Conservation (phyloP, 2,888 invertebrate genomes). For the Poecilobothrus nobilitatus region DNA sequence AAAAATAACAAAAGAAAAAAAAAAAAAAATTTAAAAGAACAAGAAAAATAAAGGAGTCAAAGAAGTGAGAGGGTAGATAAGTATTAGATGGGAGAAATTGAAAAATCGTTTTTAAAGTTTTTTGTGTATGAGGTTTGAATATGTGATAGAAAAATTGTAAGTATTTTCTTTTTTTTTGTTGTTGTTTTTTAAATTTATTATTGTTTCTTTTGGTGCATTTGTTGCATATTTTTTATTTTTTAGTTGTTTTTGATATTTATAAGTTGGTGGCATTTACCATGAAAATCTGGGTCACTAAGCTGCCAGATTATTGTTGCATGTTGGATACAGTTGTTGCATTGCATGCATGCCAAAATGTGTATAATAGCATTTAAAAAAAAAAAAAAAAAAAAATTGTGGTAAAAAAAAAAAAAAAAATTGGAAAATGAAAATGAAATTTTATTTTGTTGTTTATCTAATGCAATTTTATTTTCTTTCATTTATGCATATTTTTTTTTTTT, state of each 20-base stretch:
- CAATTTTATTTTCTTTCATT: too few relatives aligned
- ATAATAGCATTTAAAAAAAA: neutral
- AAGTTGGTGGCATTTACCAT: slow-evolving; percentile 6
- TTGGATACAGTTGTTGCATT: slow-evolving; percentile 6
- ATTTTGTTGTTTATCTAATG: too few relatives aligned
- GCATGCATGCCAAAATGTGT: slow-evolving; percentile 1
- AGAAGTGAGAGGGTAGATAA: too few relatives aligned
- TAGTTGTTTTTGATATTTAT: neutral
- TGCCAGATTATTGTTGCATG: slow-evolving; percentile 6
- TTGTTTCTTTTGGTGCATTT: neutral
- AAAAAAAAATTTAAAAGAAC: slow-evolving; percentile 20
- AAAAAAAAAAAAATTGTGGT: neutral
- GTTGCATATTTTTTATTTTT: neutral
- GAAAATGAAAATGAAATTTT: too few relatives aligned
- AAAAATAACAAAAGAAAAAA: slow-evolving; percentile 12
- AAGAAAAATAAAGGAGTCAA: neutral
- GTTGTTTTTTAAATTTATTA: neutral
- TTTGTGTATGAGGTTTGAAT: neutral
- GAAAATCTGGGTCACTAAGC: slow-evolving; percentile 4
- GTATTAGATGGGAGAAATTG: neutral
- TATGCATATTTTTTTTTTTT: too few relatives aligned
- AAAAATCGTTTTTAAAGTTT: neutral
- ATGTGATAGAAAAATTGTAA: neutral
- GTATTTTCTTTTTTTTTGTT: neutral
- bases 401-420: too few relatives aligned